Evolutionary conservation across 2,797 vertebrate genomes (phyloP), one percentile per base, ranked within the genome.

Genomic region (Coregonus ussuriensis): DNA sequence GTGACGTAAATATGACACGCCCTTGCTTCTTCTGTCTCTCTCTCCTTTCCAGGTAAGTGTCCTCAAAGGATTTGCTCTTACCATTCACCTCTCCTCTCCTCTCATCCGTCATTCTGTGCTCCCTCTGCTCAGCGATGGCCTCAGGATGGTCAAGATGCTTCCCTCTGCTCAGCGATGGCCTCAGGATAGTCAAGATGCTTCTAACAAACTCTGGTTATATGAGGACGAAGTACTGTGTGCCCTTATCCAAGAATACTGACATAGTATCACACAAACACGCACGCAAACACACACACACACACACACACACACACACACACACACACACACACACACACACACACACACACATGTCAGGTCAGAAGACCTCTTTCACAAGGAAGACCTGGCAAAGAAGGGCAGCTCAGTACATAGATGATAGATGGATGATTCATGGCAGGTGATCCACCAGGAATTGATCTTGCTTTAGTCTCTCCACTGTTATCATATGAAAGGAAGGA

Each of bases 11-110:
- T 81, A 87, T 56, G 52, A 59, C 76, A 83, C 83, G 69, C 77
- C 76, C 75, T 83, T 62, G 85, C 79, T 72, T 85, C 74, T 79
- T 3, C 78, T 82, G 74, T 29, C 77, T 68, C 54, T 72, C 78
- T 47, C 41, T 47, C 41, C 41, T 47, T 47, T 79, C 70, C 56
- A 81, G 80, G 69, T 84, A 74, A 37, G 35, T 1, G 59, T 80
- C 77, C 75, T 85, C 71, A 78, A 35, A 54, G 68, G 67, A 66
- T 54, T 18, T 54, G 78, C 37, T 77, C 79, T 84, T 74, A 62
- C 33, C 35, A 21, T 72, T 81, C 9, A 13, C 11, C 41, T 47
- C 9, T 9, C 81, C 80, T 83, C 84, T 47, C 74, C 72, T 85
- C 72, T 2, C 76, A 56, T 77, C 29, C 11, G 41, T 47, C 41